phyloP scores from a whole-genome alignment of 35 echinoderm and acorn worm genomes.

The Amphiura filiformis region DNA sequence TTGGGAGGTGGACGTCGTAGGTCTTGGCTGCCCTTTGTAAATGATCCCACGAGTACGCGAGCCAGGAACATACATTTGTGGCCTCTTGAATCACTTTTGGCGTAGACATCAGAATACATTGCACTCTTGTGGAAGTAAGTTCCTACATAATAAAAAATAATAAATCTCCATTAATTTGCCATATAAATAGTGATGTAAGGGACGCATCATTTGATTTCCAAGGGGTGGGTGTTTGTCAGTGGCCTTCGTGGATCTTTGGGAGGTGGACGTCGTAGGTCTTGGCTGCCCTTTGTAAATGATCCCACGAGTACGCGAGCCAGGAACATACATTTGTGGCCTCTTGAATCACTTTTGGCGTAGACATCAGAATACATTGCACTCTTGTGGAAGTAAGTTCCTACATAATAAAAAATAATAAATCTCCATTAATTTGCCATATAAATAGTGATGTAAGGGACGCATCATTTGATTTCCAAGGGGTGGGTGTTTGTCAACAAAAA shows the following conservation, averaged over 20 bases:
- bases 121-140: slow-evolving; percentile 34
- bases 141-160: not conserved
- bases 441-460: not conserved
- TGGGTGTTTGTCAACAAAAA: no score
- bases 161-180: not conserved
- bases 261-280: slow-evolving; percentile 11
- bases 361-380: slow-evolving; percentile 26
- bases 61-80: slow-evolving; percentile 34
- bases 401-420: not conserved
- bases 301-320: slow-evolving; percentile 47
- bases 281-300: slow-evolving; percentile 4
- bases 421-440: not conserved
- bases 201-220: no score
- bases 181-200: not conserved
- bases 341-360: slow-evolving; percentile 5
- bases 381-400: slow-evolving; percentile 29
- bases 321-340: slow-evolving; percentile 25
- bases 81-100: not conserved
- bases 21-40: not conserved
- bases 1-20: slow-evolving; percentile 28
- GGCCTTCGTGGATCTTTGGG: slow-evolving; percentile 3
- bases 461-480: no score
- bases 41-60: slow-evolving; percentile 43
- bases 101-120: slow-evolving; percentile 32
- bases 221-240: no score